Percentiles rank a stretch among this genome's conserved stretches.
phyloP scores from a whole-genome alignment of 2,113 vertebrate species.

The Cettia cetti region DNA sequence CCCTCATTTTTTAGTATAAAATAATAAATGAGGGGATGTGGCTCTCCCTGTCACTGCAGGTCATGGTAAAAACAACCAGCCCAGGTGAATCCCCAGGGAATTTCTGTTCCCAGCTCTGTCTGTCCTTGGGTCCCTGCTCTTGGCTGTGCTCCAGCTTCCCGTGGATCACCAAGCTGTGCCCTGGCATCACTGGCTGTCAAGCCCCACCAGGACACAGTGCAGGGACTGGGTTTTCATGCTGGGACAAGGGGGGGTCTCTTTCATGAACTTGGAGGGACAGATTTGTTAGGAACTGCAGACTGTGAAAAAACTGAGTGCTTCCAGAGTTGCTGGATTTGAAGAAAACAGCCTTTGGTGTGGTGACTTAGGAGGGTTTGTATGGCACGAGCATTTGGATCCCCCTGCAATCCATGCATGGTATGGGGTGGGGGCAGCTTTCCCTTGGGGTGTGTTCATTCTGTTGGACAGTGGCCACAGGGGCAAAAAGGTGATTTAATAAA shows the following conservation, averaged over 20 bases:
- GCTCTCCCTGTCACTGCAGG: neutral
- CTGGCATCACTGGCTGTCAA: neutral
- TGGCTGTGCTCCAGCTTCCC: neutral
- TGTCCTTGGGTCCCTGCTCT: neutral
- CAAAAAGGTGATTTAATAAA: neutral
- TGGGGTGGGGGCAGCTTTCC: neutral
- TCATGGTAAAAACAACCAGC: neutral
- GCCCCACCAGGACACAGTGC: neutral
- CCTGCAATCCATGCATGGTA: neutral
- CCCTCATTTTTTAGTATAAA: neutral
- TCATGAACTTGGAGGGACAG: neutral
- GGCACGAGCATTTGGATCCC: neutral
- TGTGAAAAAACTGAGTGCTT: neutral
- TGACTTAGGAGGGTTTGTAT: neutral
- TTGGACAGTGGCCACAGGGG: neutral
- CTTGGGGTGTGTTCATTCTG: neutral
- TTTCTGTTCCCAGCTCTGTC: neutral
- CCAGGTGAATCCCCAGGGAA: neutral
- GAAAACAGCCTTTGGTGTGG: neutral
- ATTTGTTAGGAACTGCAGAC: neutral
- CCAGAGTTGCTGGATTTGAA: neutral
- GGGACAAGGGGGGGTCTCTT: accelerated
- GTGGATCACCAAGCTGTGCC: neutral
- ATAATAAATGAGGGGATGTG: neutral
- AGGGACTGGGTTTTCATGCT: neutral